phyloP scores from a whole-genome alignment of 2,113 vertebrate genomes.

The Paedocypris sp. region DNA sequence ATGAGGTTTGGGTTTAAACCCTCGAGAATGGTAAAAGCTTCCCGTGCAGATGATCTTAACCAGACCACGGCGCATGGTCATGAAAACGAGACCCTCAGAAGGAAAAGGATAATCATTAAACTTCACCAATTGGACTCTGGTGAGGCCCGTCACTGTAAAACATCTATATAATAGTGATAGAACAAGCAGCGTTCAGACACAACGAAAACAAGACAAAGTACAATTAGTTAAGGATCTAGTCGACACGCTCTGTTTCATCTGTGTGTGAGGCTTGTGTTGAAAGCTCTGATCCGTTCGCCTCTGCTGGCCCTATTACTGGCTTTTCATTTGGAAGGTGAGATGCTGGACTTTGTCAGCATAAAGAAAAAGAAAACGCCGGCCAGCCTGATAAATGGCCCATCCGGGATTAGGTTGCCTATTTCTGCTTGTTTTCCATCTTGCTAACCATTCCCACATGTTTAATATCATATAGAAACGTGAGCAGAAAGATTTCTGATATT shows the following conservation, averaged over 20 bases:
- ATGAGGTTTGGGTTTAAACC: no score
- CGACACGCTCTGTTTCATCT: slow-evolving; percentile 22
- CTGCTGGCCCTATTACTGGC: slow-evolving; percentile 15
- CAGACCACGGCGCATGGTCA: slow-evolving; percentile 24
- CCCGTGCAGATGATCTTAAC: slow-evolving; percentile 15
- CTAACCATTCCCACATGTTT: slow-evolving; percentile 44
- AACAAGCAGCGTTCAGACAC: background rate
- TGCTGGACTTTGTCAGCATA: slow-evolving; percentile 41
- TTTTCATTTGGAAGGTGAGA: slow-evolving; percentile 27
- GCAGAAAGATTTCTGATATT: slow-evolving; percentile 17
- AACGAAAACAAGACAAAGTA: slow-evolving; percentile 22
- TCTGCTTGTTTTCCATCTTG: slow-evolving; percentile 16
- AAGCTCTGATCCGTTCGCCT: slow-evolving; percentile 13
- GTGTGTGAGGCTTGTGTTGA: slow-evolving; percentile 13
- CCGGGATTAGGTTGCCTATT: slow-evolving; percentile 27
- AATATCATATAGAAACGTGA: slow-evolving; percentile 24
- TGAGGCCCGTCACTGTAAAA: background rate
- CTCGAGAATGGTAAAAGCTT: no score
- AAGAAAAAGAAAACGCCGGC: slow-evolving; percentile 26
- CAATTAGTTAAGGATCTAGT: slow-evolving; percentile 19
- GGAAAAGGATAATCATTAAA: slow-evolving; percentile 36
- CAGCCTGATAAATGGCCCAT: slow-evolving; percentile 30
- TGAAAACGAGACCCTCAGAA: slow-evolving; percentile 12
- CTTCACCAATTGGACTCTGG: slow-evolving; percentile 5
- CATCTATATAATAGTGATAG: background rate